phyloP scores from a whole-genome alignment of 2,113 vertebrate species.

The Pampusana beccarii region DNA sequence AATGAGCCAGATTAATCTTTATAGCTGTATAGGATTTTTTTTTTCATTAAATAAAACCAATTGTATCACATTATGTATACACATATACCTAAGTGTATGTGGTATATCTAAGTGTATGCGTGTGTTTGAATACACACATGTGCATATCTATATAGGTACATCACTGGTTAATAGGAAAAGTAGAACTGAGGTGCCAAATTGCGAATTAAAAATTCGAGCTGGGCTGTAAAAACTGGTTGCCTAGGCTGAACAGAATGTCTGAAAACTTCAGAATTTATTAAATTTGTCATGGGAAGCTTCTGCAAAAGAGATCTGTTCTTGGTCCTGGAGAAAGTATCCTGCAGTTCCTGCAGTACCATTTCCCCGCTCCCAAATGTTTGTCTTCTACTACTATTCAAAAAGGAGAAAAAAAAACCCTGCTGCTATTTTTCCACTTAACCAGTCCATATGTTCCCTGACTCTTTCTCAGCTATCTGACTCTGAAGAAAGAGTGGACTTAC shows the following conservation, averaged over 20 bases:
- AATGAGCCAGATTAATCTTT: background rate
- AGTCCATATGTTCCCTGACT: background rate
- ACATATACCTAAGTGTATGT: background rate
- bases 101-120: fast-evolving
- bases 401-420: background rate
- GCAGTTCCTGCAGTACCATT: background rate
- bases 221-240: background rate
- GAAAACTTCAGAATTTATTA: background rate
- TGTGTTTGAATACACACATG: background rate
- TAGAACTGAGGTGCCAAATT: background rate
- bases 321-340: background rate
- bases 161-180: fast-evolving
- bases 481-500: background rate
- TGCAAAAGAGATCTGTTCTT: background rate
- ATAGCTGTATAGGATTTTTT: background rate
- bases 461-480: background rate
- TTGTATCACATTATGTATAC: background rate
- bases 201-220: background rate
- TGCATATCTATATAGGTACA: background rate
- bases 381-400: background rate
- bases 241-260: background rate
- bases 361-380: background rate
- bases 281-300: background rate
- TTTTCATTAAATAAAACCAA: background rate
- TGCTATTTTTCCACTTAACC: background rate